Evolutionary conservation across 2,113 vertebrate genomes (phyloP).

Genomic region (Ictalurus punctatus): DNA sequence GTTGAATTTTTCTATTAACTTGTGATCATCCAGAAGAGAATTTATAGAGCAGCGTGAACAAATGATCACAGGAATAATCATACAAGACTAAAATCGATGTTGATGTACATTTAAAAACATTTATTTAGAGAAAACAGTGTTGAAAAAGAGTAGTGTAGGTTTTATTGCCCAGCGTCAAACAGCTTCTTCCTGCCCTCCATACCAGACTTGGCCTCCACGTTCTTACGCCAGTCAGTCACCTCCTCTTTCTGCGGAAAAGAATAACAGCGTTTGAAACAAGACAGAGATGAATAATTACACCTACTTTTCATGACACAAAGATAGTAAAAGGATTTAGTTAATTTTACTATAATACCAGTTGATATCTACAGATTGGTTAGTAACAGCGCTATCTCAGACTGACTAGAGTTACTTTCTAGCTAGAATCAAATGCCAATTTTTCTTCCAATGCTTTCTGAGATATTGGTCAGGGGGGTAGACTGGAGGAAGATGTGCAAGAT

Average conservation of each 20-base stretch:
- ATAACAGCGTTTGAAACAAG: neutral
- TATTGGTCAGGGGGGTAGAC: too few relatives aligned
- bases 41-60: neutral
- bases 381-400: neutral
- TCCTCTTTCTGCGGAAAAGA: conserved; percentile 56
- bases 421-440: neutral
- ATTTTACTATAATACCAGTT: neutral
- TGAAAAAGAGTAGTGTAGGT: neutral
- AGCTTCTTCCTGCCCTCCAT: conserved; percentile 71
- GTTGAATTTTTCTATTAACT: too few relatives aligned
- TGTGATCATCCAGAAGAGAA: neutral
- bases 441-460: too few relatives aligned
- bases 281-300: neutral
- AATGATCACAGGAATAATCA: neutral
- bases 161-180: conserved; percentile 59
- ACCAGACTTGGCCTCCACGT: conserved; percentile 70
- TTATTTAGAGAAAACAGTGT: neutral
- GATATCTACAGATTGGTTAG: neutral
- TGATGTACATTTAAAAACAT: neutral
- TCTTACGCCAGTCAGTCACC: conserved; percentile 70
- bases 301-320: neutral
- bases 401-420: neutral
- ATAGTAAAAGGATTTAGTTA: neutral
- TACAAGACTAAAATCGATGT: neutral
- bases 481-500: too few relatives aligned